phyloP scores from a whole-genome alignment of 2,797 vertebrate genomes.

The Chloroceryle amazona region DNA sequence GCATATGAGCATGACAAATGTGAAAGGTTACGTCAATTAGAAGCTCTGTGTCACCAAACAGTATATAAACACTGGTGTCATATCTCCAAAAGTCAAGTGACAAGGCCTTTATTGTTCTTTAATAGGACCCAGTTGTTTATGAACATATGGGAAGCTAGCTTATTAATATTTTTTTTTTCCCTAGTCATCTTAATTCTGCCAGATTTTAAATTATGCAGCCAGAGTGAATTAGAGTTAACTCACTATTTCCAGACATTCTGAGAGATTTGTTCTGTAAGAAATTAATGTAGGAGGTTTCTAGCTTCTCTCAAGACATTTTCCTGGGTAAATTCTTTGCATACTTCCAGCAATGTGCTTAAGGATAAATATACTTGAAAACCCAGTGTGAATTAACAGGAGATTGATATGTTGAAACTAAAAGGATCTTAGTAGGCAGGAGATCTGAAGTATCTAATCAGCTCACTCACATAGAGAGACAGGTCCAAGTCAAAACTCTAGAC shows the following conservation, averaged over 20 bases:
- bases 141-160: conserved; percentile 47
- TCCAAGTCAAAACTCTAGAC: neutral
- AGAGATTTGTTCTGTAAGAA: neutral
- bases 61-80: conserved; percentile 64
- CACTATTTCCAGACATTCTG: neutral
- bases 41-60: neutral
- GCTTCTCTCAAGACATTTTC: neutral
- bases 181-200: neutral
- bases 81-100: conserved; percentile 61
- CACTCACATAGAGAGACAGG: neutral
- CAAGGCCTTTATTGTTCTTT: conserved; percentile 74
- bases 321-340: neutral
- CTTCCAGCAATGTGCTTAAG: neutral
- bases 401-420: conserved; percentile 8
- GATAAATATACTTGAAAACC: neutral
- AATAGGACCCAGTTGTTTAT: conserved; percentile 57
- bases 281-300: neutral
- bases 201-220: conserved; percentile 37
- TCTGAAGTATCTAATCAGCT: neutral
- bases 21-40: neutral
- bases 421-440: neutral
- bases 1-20: conserved; percentile 7
- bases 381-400: neutral
- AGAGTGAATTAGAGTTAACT: conserved; percentile 1
- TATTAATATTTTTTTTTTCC: conserved; percentile 65